A percentile compares a stretch with the other conserved stretches of the same genome.
Conservation (phyloP, 2,797 vertebrate genomes). For the Myotis pilosus region DNA sequence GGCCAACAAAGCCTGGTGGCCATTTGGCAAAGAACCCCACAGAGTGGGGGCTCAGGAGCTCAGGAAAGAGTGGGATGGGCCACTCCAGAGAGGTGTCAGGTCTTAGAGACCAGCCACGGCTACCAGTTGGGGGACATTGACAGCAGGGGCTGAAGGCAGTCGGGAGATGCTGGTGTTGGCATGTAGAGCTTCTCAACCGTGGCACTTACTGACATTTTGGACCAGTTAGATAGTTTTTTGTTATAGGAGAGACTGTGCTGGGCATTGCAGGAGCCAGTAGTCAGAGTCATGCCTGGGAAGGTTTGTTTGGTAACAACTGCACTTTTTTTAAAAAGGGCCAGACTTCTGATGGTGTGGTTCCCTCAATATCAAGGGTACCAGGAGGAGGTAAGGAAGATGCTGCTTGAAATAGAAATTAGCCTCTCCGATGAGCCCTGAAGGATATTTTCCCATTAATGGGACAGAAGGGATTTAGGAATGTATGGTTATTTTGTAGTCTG, state of each 20-base stretch:
- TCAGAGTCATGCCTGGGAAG: background rate
- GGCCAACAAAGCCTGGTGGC: conserved; percentile 16
- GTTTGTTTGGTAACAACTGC: background rate
- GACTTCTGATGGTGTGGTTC: background rate
- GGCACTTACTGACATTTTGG: background rate
- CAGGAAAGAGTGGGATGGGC: background rate
- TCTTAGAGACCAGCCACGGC: background rate
- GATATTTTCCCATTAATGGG: background rate
- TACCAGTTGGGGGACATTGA: background rate
- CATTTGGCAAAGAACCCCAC: conserved; percentile 36
- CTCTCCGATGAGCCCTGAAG: background rate
- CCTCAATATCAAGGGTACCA: background rate
- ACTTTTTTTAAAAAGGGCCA: background rate
- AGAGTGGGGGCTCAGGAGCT: background rate
- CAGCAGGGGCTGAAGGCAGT: background rate
- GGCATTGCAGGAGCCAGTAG: background rate
- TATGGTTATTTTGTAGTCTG: background rate
- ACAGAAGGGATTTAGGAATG: background rate
- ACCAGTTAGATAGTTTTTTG: background rate
- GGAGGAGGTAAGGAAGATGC: background rate
- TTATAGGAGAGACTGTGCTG: background rate
- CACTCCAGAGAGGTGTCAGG: background rate
- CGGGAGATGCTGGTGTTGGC: background rate
- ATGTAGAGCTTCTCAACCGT: background rate
- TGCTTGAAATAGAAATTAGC: background rate